phyloP scores from a whole-genome alignment of 2,113 vertebrate genomes.

The Eretmochelys imbricata region DNA sequence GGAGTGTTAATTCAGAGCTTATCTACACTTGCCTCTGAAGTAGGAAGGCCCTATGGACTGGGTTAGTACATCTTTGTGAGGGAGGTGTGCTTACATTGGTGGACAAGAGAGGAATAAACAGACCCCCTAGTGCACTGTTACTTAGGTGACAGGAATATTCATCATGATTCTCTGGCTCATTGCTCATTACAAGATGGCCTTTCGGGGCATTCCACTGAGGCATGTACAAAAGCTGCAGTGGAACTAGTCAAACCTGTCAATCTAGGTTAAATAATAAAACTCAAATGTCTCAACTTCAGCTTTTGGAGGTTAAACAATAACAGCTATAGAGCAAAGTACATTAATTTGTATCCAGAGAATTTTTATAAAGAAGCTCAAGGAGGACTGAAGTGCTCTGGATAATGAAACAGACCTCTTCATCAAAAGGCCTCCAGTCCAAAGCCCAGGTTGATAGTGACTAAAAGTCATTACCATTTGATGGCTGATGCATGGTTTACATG shows the following conservation, averaged over 20 bases:
- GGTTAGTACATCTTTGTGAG: not conserved
- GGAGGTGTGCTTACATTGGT: not conserved
- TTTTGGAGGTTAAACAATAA: not conserved
- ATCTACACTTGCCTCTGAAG: not conserved
- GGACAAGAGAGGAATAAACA: fast-evolving
- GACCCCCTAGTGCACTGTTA: not conserved
- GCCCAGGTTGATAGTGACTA: not conserved
- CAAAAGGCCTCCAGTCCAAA: not conserved
- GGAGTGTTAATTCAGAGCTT: not conserved
- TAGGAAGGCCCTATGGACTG: fast-evolving
- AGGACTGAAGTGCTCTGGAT: constrained; percentile 24
- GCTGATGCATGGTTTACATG: not conserved
- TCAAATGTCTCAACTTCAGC: not conserved
- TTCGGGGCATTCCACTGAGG: not conserved
- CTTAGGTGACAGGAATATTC: not conserved
- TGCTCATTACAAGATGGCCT: not conserved
- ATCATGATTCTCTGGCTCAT: fast-evolving
- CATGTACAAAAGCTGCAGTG: not conserved
- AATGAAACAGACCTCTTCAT: not conserved
- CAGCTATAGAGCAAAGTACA: not conserved
- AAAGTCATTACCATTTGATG: not conserved
- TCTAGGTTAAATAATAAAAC: not conserved
- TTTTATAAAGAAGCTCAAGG: not conserved
- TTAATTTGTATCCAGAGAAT: constrained; percentile 21
- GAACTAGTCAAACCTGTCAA: not conserved